These are phyloP conservation scores for Oxystoma pomonae DNA, from an alignment of 2,888 invertebrate species.

Conservation along the genomic window DNA sequence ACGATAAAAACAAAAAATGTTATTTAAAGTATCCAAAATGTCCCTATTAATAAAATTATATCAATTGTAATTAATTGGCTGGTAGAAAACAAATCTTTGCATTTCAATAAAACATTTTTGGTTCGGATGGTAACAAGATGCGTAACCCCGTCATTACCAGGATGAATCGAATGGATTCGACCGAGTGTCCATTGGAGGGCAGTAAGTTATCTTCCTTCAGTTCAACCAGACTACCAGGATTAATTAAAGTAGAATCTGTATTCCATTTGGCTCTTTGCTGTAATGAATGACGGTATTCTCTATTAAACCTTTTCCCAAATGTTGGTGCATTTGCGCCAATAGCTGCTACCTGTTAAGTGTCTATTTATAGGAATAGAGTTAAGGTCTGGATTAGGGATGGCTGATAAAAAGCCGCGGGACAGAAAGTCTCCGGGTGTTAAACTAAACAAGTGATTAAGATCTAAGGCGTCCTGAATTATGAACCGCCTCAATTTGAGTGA, in stretches of 20 bases:
- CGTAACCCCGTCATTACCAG: too few species aligned
- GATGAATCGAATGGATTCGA: too few species aligned
- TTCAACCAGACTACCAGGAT: not conserved
- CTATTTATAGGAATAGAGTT: not conserved
- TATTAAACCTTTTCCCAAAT: not conserved
- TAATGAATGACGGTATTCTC: not conserved
- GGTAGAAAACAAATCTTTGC: too few species aligned
- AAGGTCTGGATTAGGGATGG: slow-evolving; percentile 1
- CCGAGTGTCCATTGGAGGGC: too few species aligned
- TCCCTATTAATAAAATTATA: too few species aligned
- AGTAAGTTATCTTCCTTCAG: not conserved
- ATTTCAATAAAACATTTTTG: too few species aligned
- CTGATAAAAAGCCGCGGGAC: not conserved
- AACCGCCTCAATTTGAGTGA: slow-evolving; percentile 4
- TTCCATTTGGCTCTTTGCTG: not conserved
- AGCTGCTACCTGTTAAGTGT: too few species aligned
- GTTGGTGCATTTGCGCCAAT: too few species aligned
- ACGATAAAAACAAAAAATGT: too few species aligned
- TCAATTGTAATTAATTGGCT: too few species aligned
- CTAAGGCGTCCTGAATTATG: not conserved
- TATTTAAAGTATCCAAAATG: too few species aligned
- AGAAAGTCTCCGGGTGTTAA: slow-evolving; percentile 1
- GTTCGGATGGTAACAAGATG: too few species aligned
- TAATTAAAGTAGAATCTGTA: not conserved
- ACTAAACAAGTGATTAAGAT: not conserved